Evolutionary conservation across 2,888 invertebrate genomes (phyloP).

Genomic region (Sialis lutaria): DNA sequence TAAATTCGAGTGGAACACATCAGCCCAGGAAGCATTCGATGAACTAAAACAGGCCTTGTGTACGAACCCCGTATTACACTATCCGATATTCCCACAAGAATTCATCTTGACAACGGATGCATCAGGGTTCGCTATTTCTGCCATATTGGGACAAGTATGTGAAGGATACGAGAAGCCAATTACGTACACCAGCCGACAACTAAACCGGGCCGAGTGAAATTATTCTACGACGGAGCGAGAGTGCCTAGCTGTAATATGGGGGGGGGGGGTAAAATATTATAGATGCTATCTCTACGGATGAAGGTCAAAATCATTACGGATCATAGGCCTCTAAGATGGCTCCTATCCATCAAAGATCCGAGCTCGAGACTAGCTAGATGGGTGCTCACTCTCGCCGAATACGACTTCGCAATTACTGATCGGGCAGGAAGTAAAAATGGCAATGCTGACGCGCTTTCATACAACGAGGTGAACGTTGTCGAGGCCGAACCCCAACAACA

Average conservation of each 20-base stretch:
- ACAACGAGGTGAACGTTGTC: neutral
- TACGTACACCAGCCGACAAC: neutral
- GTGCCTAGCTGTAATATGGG: neutral
- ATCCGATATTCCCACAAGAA: too few species aligned
- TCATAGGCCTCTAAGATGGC: neutral
- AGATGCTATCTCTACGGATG: neutral
- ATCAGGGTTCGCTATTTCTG: neutral
- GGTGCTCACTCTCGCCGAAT: neutral
- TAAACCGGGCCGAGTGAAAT: neutral
- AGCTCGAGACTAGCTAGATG: neutral
- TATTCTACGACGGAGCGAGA: neutral
- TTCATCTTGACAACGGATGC: neutral
- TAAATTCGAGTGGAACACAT: neutral
- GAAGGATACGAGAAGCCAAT: neutral
- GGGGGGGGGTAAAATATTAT: neutral
- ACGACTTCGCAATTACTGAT: neutral
- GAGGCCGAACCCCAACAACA: neutral
- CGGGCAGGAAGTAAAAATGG: neutral
- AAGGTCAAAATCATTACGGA: neutral
- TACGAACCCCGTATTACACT: too few species aligned
- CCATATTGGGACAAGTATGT: neutral
- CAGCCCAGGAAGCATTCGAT: conserved; percentile 4
- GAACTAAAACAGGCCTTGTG: conserved; percentile 1
- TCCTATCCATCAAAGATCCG: neutral
- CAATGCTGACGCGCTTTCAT: conserved; percentile 1